Conservation (phyloP, 2,797 vertebrate species). For the Peromyscus attwateri region DNA sequence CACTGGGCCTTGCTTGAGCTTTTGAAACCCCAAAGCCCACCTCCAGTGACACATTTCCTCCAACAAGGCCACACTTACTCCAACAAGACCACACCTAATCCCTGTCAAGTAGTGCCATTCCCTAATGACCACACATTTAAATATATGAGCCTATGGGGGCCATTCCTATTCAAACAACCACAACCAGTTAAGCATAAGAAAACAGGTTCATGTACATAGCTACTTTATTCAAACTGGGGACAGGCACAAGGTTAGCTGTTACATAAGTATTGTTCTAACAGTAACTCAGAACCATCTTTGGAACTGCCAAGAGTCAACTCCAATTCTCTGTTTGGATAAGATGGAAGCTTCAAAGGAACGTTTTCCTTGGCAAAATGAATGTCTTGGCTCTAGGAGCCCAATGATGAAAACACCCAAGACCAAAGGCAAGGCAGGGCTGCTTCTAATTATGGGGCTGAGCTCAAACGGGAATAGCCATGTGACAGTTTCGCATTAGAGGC, state of each 20-base stretch:
- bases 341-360: conserved; percentile 86
- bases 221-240: conserved; percentile 1
- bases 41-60: background rate
- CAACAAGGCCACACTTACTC: background rate
- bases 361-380: conserved; percentile 86
- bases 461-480: conserved; percentile 69
- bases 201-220: background rate
- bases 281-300: conserved; percentile 74
- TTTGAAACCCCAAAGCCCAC: background rate
- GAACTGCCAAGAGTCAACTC: conserved; percentile 83
- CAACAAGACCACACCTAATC: background rate
- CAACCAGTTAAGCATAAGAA: background rate
- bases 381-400: conserved; percentile 73
- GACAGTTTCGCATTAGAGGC: conserved; percentile 69
- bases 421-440: conserved; percentile 80
- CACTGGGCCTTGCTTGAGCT: background rate
- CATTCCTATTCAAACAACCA: background rate
- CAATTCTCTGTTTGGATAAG: conserved; percentile 85
- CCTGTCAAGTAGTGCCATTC: background rate
- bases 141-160: background rate
- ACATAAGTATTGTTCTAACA: conserved; percentile 37
- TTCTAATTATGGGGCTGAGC: conserved; percentile 73
- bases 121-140: background rate
- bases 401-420: conserved; percentile 79
- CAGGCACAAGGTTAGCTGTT: conserved; percentile 17